Percentiles rank a stretch among this genome's conserved stretches.
Evolutionary conservation across 2,797 vertebrate species (phyloP).

Genomic region (Anabacerthia variegaticeps): DNA sequence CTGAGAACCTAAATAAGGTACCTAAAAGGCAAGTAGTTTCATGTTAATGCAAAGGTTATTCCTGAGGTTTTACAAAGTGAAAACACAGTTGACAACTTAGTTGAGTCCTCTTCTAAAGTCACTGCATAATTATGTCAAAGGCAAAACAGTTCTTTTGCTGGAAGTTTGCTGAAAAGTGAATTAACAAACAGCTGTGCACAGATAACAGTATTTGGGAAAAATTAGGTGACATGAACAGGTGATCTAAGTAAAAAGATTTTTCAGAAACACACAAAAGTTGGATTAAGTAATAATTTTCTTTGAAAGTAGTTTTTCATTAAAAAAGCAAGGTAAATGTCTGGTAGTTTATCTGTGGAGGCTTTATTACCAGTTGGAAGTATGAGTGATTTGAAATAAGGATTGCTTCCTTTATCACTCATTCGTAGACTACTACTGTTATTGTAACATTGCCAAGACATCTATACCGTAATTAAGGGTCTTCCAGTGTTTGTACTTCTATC

Average conservation of each 20-base stretch:
- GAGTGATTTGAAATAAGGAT: slow-evolving; percentile 30
- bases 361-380: neutral
- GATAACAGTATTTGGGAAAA: slow-evolving; percentile 5
- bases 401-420: slow-evolving; percentile 28
- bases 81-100: neutral
- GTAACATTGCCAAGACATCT: neutral
- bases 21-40: slow-evolving; percentile 57
- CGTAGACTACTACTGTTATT: neutral
- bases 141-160: neutral
- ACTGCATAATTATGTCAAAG: neutral
- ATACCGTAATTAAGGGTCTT: slow-evolving; percentile 35
- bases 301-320: neutral
- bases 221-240: neutral
- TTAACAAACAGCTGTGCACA: neutral
- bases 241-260: slow-evolving; percentile 12
- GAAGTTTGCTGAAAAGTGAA: neutral
- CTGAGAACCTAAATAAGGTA: slow-evolving; percentile 52
- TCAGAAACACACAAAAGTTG: slow-evolving; percentile 5
- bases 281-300: slow-evolving; percentile 22
- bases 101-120: neutral
- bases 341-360: slow-evolving; percentile 15
- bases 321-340: neutral
- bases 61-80: slow-evolving; percentile 34
- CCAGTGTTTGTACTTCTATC: slow-evolving; percentile 66
- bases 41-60: slow-evolving; percentile 50